Evolutionary conservation across 2,797 vertebrate species (phyloP).

Genomic region (Phrynocephalus forsythii): DNA sequence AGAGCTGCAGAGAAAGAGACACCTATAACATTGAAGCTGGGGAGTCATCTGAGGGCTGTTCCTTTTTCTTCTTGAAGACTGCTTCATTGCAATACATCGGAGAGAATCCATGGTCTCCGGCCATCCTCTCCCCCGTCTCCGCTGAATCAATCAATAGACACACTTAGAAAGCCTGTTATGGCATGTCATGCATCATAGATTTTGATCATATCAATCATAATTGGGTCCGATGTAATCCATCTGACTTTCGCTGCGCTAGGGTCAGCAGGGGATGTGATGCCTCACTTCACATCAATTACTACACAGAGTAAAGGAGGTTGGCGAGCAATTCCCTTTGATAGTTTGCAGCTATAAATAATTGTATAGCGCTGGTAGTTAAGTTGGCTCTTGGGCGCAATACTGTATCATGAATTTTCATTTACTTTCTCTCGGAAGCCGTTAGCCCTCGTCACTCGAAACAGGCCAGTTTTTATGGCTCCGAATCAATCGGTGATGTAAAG

Average conservation of each 20-base stretch:
- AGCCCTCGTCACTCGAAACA: slow-evolving; percentile 59
- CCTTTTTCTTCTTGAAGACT: slow-evolving; percentile 24
- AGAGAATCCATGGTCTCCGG: neutral
- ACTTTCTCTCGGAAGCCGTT: slow-evolving; percentile 73
- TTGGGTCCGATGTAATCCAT: slow-evolving; percentile 93
- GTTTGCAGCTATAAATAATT: slow-evolving; percentile 92
- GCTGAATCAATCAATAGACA: slow-evolving; percentile 86
- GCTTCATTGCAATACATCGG: slow-evolving; percentile 29
- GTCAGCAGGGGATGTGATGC: slow-evolving; percentile 83
- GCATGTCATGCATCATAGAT: slow-evolving; percentile 82
- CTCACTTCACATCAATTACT: slow-evolving; percentile 95
- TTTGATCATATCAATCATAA: slow-evolving; percentile 99
- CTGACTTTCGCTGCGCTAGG: slow-evolving; percentile 86
- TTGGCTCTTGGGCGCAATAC: slow-evolving; percentile 78
- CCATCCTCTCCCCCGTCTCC: neutral
- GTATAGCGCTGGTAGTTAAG: slow-evolving; percentile 76
- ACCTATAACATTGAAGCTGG: slow-evolving; percentile 41
- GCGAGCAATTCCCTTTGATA: slow-evolving; percentile 84
- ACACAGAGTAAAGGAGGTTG: slow-evolving; percentile 87
- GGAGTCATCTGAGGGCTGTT: slow-evolving; percentile 41
- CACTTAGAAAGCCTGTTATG: slow-evolving; percentile 85
- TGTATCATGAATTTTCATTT: slow-evolving; percentile 78
- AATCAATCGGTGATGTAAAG: slow-evolving; percentile 53
- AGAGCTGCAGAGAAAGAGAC: neutral
- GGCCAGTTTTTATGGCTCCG: slow-evolving; percentile 46